These are phyloP conservation scores for Pyrgilauda ruficollis DNA, from an alignment of 2,113 vertebrate species.

Conservation along the genomic window DNA sequence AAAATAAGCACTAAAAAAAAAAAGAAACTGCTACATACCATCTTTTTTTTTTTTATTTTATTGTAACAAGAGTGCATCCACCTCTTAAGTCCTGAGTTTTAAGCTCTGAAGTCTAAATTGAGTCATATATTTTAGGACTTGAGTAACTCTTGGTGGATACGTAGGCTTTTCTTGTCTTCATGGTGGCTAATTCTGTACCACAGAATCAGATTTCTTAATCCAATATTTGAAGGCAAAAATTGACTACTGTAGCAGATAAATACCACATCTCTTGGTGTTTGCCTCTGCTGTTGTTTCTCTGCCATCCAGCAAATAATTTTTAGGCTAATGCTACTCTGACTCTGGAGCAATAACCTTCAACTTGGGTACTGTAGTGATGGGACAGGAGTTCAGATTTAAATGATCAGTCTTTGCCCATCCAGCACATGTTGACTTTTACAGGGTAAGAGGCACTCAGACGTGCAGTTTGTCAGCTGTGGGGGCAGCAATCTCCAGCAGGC, in stretches of 20 bases:
- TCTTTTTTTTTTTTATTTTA: neutral
- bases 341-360: neutral
- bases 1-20: neutral
- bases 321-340: neutral
- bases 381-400: neutral
- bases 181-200: neutral
- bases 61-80: neutral
- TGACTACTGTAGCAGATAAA: neutral
- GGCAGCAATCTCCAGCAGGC: neutral
- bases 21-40: neutral
- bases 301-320: neutral
- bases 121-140: neutral
- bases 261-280: neutral
- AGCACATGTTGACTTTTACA: neutral
- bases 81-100: neutral
- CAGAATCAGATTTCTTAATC: neutral
- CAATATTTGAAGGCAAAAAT: neutral
- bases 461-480: neutral
- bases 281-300: neutral
- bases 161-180: neutral
- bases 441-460: rapidly evolving
- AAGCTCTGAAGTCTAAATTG: neutral
- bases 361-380: neutral
- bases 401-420: neutral
- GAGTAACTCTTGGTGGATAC: neutral